These are phyloP conservation scores for Pocillopora meandrina DNA, from an alignment of 92 coral and sea anemone genomes.

Conservation along the genomic window DNA sequence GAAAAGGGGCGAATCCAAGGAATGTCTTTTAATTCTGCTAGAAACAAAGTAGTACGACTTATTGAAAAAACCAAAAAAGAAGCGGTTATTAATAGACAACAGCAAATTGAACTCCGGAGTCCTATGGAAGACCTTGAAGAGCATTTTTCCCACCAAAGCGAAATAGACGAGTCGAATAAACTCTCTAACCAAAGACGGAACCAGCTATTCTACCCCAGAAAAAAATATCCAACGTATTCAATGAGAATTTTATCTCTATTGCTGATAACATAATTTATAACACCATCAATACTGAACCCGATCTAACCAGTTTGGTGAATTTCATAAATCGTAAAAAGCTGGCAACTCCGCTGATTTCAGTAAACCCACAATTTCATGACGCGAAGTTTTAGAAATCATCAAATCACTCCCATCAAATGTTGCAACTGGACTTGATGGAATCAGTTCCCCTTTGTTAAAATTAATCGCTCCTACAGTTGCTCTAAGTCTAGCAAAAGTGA, in stretches of 20 bases:
- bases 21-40: conserved; percentile 44
- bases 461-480: too few species aligned
- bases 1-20: conserved; percentile 6
- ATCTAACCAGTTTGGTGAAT: conserved; percentile 43
- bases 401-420: too few species aligned
- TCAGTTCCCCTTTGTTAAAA: too few species aligned
- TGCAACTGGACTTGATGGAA: too few species aligned
- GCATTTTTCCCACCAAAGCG: conserved; percentile 49
- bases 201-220: conserved; percentile 46
- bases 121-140: conserved; percentile 50
- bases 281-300: conserved; percentile 41
- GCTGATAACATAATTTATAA: conserved; percentile 41
- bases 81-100: conserved; percentile 44
- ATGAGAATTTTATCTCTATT: conserved; percentile 47
- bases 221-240: conserved; percentile 44
- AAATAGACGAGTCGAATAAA: conserved; percentile 33
- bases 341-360: conserved; percentile 45
- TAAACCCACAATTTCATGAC: conserved; percentile 15
- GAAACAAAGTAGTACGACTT: conserved; percentile 53
- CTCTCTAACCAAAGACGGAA: conserved; percentile 40
- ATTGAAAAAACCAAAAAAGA: conserved; percentile 49
- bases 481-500: too few species aligned
- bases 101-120: conserved; percentile 42
- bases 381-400: too few species aligned
- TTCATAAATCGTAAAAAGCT: conserved; percentile 33